These are phyloP conservation scores for Labroides dimidiatus DNA, from an alignment of 2,797 vertebrate species.

Conservation along the genomic window DNA sequence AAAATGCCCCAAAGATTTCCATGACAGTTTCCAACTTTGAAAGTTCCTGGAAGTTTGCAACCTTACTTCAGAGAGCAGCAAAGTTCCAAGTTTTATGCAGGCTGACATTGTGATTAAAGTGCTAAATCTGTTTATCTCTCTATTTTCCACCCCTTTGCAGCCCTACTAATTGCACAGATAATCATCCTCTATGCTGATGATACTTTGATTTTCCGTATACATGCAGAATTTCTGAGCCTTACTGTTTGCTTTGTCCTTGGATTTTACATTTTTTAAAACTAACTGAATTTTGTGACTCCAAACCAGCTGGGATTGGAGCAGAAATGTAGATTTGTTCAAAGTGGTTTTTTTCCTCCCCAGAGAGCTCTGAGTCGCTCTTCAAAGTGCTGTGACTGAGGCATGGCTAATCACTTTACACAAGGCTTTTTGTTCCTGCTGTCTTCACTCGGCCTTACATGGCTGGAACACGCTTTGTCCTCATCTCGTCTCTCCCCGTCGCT, in stretches of 20 bases:
- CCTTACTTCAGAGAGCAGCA: too few relatives aligned
- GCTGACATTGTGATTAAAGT: too few relatives aligned
- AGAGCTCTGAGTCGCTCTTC: conserved; percentile 56
- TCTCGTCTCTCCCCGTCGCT: conserved; percentile 24
- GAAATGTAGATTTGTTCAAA: conserved; percentile 54
- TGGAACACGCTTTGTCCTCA: conserved; percentile 54
- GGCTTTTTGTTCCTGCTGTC: conserved; percentile 67
- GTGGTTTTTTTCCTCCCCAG: conserved; percentile 47
- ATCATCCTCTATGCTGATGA: not conserved
- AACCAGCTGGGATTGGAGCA: conserved; percentile 24
- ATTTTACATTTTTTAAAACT: conserved; percentile 26
- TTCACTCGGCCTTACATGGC: conserved; percentile 56
- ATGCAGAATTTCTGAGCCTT: not conserved
- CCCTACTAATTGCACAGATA: not conserved
- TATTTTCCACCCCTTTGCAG: too few relatives aligned
- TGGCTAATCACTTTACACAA: conserved; percentile 72
- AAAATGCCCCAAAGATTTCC: too few relatives aligned
- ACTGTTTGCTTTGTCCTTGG: conserved; percentile 1
- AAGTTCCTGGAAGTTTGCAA: too few relatives aligned
- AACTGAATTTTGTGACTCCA: conserved; percentile 7
- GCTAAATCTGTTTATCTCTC: too few relatives aligned
- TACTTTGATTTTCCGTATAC: too few relatives aligned
- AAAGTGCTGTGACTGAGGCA: conserved; percentile 68
- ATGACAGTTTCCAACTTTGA: too few relatives aligned
- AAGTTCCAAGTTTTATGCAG: too few relatives aligned